Evolutionary conservation across 2,113 vertebrate species (phyloP).

Genomic region (Cacatua alba): DNA sequence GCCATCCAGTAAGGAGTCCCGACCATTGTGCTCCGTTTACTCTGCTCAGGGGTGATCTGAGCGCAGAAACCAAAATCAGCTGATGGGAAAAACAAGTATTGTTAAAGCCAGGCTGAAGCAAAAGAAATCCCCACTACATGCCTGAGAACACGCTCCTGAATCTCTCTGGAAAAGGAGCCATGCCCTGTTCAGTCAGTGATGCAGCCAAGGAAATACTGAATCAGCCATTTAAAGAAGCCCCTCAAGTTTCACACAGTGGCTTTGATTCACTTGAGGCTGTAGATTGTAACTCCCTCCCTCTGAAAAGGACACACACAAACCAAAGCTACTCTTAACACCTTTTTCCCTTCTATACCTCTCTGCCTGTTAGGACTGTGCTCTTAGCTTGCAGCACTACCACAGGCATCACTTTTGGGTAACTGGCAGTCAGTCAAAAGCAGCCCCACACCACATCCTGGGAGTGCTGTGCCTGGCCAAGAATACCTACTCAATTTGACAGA

Average conservation of each 20-base stretch:
- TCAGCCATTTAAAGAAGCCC: not conserved
- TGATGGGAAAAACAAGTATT: conserved; percentile 62
- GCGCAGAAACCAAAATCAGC: conserved; percentile 99
- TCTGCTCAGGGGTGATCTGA: conserved; percentile 98
- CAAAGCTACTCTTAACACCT: not conserved
- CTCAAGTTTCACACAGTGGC: not conserved
- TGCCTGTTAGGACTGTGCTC: not conserved
- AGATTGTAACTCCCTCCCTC: not conserved
- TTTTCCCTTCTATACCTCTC: not conserved
- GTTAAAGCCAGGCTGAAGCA: conserved; percentile 14
- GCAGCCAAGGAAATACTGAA: not conserved
- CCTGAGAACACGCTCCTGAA: not conserved
- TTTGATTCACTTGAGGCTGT: not conserved
- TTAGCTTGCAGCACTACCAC: not conserved
- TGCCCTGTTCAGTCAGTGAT: not conserved
- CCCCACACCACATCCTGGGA: not conserved
- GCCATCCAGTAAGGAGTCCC: conserved; percentile 99
- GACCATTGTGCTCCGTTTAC: conserved; percentile 98
- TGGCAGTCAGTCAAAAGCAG: not conserved
- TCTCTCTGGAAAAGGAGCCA: not conserved
- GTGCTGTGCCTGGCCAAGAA: not conserved
- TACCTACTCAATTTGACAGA: conserved; percentile 96
- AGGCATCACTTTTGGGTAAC: not conserved
- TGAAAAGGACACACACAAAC: not conserved
- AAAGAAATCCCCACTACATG: not conserved